Conservation (phyloP, 1,140 invertebrate genomes). For the Papilio machaon region DNA sequence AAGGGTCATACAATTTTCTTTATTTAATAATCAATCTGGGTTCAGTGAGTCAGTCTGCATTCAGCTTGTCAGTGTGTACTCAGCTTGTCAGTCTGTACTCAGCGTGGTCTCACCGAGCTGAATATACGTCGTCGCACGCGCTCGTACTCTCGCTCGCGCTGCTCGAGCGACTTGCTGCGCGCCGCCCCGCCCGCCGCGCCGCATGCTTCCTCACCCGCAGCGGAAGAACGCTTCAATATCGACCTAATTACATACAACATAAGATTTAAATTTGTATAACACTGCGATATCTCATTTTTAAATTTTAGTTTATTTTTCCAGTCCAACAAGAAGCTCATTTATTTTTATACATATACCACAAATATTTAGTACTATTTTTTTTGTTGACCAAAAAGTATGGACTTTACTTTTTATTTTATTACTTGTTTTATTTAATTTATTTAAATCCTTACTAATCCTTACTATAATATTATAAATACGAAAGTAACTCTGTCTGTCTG, state of each 20-base stretch:
- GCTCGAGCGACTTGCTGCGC: slow-evolving; percentile 95
- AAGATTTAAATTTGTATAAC: background rate
- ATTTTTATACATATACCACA: background rate
- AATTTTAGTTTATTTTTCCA: background rate
- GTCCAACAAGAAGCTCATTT: background rate
- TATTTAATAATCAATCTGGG: background rate
- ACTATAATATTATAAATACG: too few species aligned
- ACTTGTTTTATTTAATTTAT: background rate
- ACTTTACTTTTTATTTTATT: too few species aligned
- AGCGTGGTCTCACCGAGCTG: slow-evolving; percentile 75
- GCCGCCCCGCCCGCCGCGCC: slow-evolving; percentile 32
- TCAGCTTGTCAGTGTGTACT: background rate
- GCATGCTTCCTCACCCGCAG: slow-evolving; percentile 85
- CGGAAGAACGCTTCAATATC: slow-evolving; percentile 92
- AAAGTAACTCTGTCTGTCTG: too few species aligned
- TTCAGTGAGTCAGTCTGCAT: background rate
- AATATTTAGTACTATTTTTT: background rate
- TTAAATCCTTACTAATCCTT: too few species aligned
- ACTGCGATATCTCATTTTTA: background rate
- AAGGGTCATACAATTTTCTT: background rate
- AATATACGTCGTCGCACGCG: slow-evolving; percentile 92
- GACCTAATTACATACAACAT: slow-evolving; percentile 79
- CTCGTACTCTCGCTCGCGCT: slow-evolving; percentile 94
- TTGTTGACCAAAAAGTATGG: too few species aligned
- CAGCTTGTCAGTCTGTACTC: background rate